Evolutionary conservation across 2,888 invertebrate genomes (phyloP).

Genomic region (Entomobrya proxima): DNA sequence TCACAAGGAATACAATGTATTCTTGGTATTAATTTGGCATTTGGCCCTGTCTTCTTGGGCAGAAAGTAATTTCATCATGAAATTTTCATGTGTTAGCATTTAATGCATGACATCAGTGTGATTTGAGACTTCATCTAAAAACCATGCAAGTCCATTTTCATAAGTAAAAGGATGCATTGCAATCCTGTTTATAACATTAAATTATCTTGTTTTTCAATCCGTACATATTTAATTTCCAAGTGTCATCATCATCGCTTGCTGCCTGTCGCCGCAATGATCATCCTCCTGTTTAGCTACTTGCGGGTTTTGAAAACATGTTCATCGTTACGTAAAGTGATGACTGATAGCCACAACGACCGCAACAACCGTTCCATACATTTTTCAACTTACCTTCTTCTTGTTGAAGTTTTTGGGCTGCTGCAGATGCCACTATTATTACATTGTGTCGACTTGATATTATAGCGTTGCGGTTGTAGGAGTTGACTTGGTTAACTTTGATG

Average conservation of each 20-base stretch:
- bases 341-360: slow-evolving; percentile 10
- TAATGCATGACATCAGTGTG: no score
- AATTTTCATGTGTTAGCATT: no score
- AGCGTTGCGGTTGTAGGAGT: not conserved
- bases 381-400: not conserved
- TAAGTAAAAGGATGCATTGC: not conserved
- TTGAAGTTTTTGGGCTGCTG: not conserved
- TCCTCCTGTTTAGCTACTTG: not conserved
- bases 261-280: not conserved
- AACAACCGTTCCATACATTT: not conserved
- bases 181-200: not conserved
- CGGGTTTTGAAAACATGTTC: not conserved
- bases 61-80: no score
- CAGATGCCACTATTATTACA: not conserved
- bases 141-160: not conserved
- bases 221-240: not conserved
- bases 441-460: not conserved
- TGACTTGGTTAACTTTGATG: not conserved
- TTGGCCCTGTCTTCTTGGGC: no score
- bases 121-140: no score
- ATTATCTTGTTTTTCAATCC: not conserved
- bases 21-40: no score
- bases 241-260: not conserved
- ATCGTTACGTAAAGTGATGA: not conserved
- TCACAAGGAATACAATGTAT: no score